A percentile compares a stretch with the other conserved stretches of the same genome.
Conservation (phyloP, 2,888 invertebrate genomes). For the Acholoe squamosa region DNA sequence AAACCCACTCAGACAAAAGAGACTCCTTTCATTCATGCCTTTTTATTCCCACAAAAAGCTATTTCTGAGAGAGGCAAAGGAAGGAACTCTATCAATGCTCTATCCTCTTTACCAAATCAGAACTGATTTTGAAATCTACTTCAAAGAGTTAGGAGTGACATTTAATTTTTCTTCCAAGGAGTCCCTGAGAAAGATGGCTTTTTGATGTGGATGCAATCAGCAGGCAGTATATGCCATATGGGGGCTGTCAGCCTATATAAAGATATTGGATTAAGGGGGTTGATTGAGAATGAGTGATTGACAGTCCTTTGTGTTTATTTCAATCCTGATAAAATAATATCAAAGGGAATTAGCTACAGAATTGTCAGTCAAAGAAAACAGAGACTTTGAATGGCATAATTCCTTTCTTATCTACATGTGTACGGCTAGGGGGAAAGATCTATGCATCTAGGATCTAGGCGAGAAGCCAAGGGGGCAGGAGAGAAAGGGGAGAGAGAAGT, state of each 20-base stretch:
- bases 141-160: neutral
- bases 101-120: neutral
- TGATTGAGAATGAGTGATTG: neutral
- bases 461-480: too few species aligned
- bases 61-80: neutral
- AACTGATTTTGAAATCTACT: conserved; percentile 12
- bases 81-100: neutral
- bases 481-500: too few species aligned
- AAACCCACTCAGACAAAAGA: neutral
- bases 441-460: too few species aligned
- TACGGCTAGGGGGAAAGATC: too few species aligned
- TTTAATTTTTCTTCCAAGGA: neutral
- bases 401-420: too few species aligned
- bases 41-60: neutral
- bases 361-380: too few species aligned
- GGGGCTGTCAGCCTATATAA: neutral
- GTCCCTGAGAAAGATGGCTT: neutral
- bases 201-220: neutral
- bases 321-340: neutral
- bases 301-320: neutral
- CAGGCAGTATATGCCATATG: neutral
- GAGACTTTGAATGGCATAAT: too few species aligned
- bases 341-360: too few species aligned
- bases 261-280: neutral
- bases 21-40: conserved; percentile 27